Evolutionary conservation across 2,888 invertebrate genomes (phyloP).

Genomic region (Melipona bicolor): DNA sequence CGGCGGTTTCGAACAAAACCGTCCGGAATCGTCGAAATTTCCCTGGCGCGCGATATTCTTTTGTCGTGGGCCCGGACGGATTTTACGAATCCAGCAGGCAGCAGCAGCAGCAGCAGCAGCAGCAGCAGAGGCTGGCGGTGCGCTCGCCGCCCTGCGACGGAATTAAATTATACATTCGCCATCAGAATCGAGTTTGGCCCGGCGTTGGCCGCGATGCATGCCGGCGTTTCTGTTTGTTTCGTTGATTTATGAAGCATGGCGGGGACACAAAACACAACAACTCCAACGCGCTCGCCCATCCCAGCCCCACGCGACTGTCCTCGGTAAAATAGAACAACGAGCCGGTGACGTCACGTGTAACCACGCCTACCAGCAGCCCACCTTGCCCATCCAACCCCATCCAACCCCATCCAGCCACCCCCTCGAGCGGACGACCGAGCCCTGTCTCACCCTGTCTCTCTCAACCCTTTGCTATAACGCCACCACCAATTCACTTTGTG

Average conservation of each 20-base stretch:
- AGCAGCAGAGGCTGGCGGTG: not conserved
- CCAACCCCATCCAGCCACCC: not conserved
- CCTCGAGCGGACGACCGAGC: not conserved
- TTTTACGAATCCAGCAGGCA: not conserved
- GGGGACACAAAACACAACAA: slow-evolving; percentile 81
- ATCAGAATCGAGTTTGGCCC: slow-evolving; percentile 75
- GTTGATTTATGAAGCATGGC: slow-evolving; percentile 83
- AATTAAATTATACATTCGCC: slow-evolving; percentile 78
- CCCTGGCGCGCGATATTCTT: slow-evolving; percentile 22
- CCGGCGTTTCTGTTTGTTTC: slow-evolving; percentile 82
- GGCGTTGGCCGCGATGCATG: slow-evolving; percentile 72
- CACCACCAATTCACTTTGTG: slow-evolving; percentile 79
- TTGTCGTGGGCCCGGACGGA: not conserved
- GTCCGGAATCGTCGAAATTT: slow-evolving; percentile 21
- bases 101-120: no score
- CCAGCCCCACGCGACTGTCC: slow-evolving; percentile 56
- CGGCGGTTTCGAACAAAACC: not conserved
- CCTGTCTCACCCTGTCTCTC: not conserved
- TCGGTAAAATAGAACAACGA: slow-evolving; percentile 79
- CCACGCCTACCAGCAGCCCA: slow-evolving; percentile 74
- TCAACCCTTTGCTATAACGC: slow-evolving; percentile 56
- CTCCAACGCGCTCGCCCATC: slow-evolving; percentile 57
- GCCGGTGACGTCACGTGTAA: slow-evolving; percentile 80
- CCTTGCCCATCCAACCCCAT: slow-evolving; percentile 25
- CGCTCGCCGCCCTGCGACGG: slow-evolving; percentile 38